A percentile compares a stretch with the other conserved stretches of the same genome.
Evolutionary conservation across 2,113 vertebrate species (phyloP).

Genomic region (Ptyas mucosa): DNA sequence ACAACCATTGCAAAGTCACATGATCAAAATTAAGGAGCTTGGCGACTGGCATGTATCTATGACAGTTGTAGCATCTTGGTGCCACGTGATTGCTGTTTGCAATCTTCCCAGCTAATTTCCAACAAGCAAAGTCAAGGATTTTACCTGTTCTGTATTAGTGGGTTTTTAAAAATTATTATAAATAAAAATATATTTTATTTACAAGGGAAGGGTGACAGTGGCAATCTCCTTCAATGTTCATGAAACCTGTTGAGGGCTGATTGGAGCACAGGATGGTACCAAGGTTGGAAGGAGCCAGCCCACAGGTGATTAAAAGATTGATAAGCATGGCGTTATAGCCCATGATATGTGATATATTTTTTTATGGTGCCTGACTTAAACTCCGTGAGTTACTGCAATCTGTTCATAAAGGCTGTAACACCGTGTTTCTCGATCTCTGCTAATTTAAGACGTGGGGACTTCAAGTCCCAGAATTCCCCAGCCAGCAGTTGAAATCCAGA

Average conservation of each 20-base stretch:
- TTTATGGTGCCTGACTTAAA: background rate
- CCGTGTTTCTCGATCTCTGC: background rate
- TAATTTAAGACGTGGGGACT: background rate
- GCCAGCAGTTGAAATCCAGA: background rate
- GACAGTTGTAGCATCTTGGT: no score
- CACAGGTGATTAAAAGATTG: background rate
- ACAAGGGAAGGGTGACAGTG: background rate
- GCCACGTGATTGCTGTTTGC: no score
- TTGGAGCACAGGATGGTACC: no score
- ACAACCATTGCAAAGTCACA: background rate
- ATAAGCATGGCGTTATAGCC: background rate
- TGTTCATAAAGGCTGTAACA: background rate
- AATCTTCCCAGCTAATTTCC: no score
- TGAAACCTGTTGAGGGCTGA: background rate
- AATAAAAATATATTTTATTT: background rate
- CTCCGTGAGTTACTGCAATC: background rate
- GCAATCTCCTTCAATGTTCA: background rate
- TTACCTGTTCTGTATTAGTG: no score
- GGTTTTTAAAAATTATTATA: no score
- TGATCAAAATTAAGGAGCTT: no score
- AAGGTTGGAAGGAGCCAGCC: background rate
- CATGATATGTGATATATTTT: background rate
- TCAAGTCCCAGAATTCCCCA: background rate
- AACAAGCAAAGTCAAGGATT: no score
- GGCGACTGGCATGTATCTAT: no score